These are phyloP conservation scores for Caranx ignobilis DNA, from an alignment of 2,113 vertebrate genomes.

Conservation along the genomic window DNA sequence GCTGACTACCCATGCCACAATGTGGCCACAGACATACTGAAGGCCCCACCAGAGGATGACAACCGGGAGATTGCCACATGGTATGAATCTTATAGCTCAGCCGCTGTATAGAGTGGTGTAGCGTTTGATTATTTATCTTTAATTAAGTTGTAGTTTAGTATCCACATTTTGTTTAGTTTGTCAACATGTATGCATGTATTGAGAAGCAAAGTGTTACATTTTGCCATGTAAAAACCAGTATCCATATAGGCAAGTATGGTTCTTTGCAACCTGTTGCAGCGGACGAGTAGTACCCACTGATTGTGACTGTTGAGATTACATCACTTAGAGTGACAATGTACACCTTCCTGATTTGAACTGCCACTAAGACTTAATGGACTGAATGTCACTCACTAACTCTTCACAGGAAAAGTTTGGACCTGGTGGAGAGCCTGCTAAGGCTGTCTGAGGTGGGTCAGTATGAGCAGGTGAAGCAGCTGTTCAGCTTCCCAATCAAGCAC, in stretches of 20 bases:
- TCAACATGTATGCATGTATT: no score
- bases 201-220: not conserved
- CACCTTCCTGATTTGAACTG: not conserved
- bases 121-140: not conserved
- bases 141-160: not conserved
- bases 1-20: slow-evolving; percentile 97
- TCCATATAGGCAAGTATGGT: no score
- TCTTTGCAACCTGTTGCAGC: not conserved
- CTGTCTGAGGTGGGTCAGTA: slow-evolving; percentile 98
- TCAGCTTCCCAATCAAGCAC: slow-evolving; percentile 98
- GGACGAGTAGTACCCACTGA: not conserved
- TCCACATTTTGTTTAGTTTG: no score
- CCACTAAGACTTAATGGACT: not conserved
- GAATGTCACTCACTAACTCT: not conserved
- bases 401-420: slow-evolving; percentile 97
- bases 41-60: slow-evolving; percentile 99
- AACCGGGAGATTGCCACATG: slow-evolving; percentile 99
- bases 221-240: not conserved
- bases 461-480: slow-evolving; percentile 98
- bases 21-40: slow-evolving; percentile 97
- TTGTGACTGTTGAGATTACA: not conserved
- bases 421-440: slow-evolving; percentile 95
- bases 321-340: not conserved
- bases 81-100: slow-evolving; percentile 78
- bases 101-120: no score